Conservation (phyloP, 35 echinoderm and acorn worm genomes). For the Ophioderma brevispina region DNA sequence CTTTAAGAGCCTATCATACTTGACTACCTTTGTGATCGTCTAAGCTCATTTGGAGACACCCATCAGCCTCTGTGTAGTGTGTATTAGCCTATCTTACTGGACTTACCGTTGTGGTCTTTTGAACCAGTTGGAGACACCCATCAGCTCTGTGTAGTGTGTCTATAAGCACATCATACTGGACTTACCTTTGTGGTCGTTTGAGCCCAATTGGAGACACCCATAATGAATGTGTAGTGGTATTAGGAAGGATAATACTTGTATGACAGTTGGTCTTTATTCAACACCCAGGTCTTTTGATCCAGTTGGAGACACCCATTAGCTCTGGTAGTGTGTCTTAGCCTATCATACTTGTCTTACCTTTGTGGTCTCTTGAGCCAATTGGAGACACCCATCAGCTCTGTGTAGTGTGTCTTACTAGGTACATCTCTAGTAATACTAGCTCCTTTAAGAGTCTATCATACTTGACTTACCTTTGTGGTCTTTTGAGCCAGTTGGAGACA, state of each 20-base stretch:
- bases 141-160: slow-evolving; percentile 90
- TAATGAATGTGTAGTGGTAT: slow-evolving; percentile 85
- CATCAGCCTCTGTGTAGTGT: too few species aligned
- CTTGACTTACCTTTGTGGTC: slow-evolving; percentile 80
- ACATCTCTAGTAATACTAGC: slow-evolving; percentile 93
- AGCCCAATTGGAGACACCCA: slow-evolving; percentile 91
- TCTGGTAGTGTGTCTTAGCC: slow-evolving; percentile 97
- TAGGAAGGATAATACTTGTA: slow-evolving; percentile 75
- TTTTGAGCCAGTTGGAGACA: slow-evolving; percentile 98
- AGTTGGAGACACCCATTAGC: slow-evolving; percentile 91
- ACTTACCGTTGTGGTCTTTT: slow-evolving; percentile 92
- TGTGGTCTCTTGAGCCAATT: slow-evolving; percentile 98
- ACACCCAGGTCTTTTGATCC: slow-evolving; percentile 95
- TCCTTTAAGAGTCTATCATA: too few species aligned
- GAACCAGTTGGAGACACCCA: slow-evolving; percentile 98
- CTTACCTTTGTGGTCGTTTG: slow-evolving; percentile 58
- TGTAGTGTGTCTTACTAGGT: slow-evolving; percentile 96
- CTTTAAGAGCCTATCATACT: too few species aligned
- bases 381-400: slow-evolving; percentile 86
- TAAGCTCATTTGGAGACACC: too few species aligned
- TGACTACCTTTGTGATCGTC: too few species aligned
- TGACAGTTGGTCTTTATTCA: too few species aligned
- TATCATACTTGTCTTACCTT: slow-evolving; percentile 67
- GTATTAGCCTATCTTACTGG: too few species aligned
- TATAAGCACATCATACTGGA: slow-evolving; percentile 77